Evolutionary conservation across 2,797 vertebrate genomes (phyloP).

Genomic region (Thripadectes ignobilis): DNA sequence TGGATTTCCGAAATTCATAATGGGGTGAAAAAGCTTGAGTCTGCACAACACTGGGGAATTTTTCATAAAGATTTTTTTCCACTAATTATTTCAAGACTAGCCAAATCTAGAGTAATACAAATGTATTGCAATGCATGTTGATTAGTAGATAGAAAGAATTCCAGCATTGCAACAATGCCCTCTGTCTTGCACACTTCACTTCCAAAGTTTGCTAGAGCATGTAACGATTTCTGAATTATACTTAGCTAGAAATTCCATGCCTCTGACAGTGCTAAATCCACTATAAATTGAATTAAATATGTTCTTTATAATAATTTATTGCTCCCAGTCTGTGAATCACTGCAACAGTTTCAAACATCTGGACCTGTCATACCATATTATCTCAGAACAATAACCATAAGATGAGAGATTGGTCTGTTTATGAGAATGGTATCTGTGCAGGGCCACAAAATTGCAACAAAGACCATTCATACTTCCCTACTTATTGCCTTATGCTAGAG

Average conservation of each 20-base stretch:
- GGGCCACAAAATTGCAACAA: neutral
- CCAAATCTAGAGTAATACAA: neutral
- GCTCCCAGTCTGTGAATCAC: neutral
- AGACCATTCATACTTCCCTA: neutral
- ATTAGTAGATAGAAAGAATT: constrained; percentile 2
- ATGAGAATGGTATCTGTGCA: neutral
- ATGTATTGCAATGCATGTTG: neutral
- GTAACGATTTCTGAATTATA: neutral
- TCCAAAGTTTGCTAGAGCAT: neutral
- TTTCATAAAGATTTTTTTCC: neutral
- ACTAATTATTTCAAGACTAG: constrained; percentile 13
- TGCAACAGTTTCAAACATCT: constrained; percentile 49
- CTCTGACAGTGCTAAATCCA: constrained; percentile 7
- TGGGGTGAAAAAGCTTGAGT: neutral
- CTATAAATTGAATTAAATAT: neutral
- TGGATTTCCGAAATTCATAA: neutral
- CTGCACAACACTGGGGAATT: neutral
- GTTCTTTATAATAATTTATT: constrained; percentile 31
- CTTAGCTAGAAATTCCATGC: constrained; percentile 10
- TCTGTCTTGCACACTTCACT: neutral
- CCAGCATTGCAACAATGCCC: neutral
- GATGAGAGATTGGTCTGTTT: neutral
- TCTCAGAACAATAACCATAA: constrained; percentile 33
- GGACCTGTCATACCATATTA: neutral
- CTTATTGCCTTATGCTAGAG: neutral